These are phyloP conservation scores for Schizopygopsis malacanthus DNA, from an alignment of 2,797 vertebrate genomes.

Conservation along the genomic window DNA sequence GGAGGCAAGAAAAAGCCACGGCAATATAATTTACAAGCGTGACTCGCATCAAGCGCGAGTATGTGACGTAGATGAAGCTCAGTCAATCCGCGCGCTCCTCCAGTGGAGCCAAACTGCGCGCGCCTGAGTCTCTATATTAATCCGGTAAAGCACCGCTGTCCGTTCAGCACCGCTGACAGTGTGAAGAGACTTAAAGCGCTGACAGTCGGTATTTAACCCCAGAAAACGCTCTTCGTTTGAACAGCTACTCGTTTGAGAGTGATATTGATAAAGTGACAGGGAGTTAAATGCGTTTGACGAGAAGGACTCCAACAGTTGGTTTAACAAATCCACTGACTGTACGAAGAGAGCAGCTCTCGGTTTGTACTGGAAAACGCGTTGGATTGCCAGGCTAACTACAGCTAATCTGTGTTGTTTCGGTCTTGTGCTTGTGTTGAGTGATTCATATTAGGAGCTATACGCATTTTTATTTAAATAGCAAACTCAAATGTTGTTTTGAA, in stretches of 20 bases:
- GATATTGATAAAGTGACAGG: background rate
- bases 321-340: background rate
- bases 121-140: conserved; percentile 69
- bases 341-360: background rate
- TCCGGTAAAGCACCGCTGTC: conserved; percentile 72
- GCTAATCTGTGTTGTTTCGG: background rate
- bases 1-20: background rate
- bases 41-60: conserved; percentile 48
- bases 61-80: conserved; percentile 72
- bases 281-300: background rate
- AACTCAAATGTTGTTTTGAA: background rate
- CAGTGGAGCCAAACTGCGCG: conserved; percentile 70
- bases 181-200: background rate
- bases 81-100: conserved; percentile 70
- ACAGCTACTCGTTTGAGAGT: background rate
- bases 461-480: background rate
- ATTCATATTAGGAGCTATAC: background rate
- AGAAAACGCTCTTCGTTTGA: background rate
- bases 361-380: background rate
- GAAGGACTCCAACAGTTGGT: conserved; percentile 27
- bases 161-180: conserved; percentile 70
- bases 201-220: background rate
- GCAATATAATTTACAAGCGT: conserved; percentile 25
- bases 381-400: background rate
- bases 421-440: background rate